phyloP scores from a whole-genome alignment of 1,140 invertebrate species.

The Leptinotarsa lineolata region DNA sequence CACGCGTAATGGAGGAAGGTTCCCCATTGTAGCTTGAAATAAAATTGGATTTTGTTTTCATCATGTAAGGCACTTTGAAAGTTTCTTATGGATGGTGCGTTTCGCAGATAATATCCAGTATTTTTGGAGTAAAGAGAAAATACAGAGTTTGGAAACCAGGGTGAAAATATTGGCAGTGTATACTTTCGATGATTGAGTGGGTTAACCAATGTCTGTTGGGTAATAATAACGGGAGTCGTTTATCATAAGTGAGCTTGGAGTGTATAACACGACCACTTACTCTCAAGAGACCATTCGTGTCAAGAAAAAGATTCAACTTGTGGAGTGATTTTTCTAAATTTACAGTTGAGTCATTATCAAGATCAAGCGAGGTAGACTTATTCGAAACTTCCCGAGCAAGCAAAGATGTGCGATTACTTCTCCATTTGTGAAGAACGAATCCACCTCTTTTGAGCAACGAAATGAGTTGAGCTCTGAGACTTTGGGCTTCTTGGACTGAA shows the following conservation, averaged over 20 bases:
- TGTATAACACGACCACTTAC: background rate
- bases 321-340: background rate
- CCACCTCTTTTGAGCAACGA: too few relatives aligned
- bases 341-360: too few relatives aligned
- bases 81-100: background rate
- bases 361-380: too few relatives aligned
- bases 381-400: too few relatives aligned
- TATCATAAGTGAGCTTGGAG: slow-evolving; percentile 16
- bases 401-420: too few relatives aligned
- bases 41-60: background rate
- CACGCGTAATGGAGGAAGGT: slow-evolving; percentile 39
- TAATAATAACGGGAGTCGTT: slow-evolving; percentile 3
- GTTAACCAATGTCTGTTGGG: background rate
- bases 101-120: slow-evolving; percentile 5
- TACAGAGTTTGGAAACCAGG: background rate
- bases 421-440: too few relatives aligned
- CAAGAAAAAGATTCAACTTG: background rate
- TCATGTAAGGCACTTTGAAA: slow-evolving; percentile 29
- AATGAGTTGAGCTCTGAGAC: too few relatives aligned
- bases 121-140: background rate
- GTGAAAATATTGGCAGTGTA: slow-evolving; percentile 11
- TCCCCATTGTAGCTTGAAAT: slow-evolving; percentile 18
- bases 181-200: background rate
- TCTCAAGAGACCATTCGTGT: background rate
- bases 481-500: too few relatives aligned